Evolutionary conservation across 1,140 invertebrate genomes (phyloP).

Genomic region (Bombus fervidus): DNA sequence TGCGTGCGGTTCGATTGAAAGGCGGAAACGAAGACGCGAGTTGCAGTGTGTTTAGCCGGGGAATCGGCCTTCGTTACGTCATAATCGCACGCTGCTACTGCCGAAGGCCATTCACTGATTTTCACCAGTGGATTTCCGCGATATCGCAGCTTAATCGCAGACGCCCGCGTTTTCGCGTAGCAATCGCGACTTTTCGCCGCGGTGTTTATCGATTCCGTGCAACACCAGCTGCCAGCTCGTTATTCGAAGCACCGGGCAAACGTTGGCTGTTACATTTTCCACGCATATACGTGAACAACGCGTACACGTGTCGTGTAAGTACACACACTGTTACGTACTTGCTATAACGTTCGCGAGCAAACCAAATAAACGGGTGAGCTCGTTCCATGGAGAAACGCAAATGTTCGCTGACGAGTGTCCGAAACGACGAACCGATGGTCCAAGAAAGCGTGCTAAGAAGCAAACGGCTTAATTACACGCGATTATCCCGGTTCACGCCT

Average conservation of each 20-base stretch:
- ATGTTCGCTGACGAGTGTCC: neutral
- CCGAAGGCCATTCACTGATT: neutral
- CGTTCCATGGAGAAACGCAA: neutral
- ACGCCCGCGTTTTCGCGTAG: neutral
- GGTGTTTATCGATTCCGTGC: neutral
- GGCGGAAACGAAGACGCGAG: neutral
- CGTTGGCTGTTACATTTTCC: neutral
- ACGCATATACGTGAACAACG: neutral
- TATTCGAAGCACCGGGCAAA: neutral
- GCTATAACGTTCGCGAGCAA: neutral
- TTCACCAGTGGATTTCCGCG: neutral
- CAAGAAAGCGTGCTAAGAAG: neutral
- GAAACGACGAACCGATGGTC: neutral
- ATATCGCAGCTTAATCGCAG: neutral
- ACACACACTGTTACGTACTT: neutral
- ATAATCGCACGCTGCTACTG: too few relatives aligned
- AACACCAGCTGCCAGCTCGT: neutral
- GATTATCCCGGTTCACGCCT: neutral
- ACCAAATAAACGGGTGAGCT: neutral
- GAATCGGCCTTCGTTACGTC: conserved; percentile 6
- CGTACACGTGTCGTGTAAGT: too few relatives aligned
- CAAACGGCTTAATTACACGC: neutral
- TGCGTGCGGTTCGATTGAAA: neutral
- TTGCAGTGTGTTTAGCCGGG: neutral
- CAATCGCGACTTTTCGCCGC: neutral